phyloP scores from a whole-genome alignment of 2,888 invertebrate species.

The Trachelus iudaicus region DNA sequence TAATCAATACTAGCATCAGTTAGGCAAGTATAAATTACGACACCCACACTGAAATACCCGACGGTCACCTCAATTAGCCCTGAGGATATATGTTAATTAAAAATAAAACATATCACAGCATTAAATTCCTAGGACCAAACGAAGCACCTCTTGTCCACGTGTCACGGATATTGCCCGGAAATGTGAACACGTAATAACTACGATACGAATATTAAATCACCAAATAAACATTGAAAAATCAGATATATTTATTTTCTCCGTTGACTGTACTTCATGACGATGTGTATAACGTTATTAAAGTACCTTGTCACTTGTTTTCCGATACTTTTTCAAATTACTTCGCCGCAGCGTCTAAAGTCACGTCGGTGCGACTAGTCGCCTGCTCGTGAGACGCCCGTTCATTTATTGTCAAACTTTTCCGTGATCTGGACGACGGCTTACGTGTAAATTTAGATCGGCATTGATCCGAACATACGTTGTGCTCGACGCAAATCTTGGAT shows the following conservation, averaged over 20 bases:
- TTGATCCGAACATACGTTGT: conserved; percentile 44
- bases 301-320: not conserved
- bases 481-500: conserved; percentile 36
- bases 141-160: not conserved
- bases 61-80: not conserved
- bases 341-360: not conserved
- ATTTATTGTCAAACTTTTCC: not conserved
- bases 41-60: not conserved
- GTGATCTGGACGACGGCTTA: not conserved
- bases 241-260: too few species aligned
- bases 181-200: not conserved
- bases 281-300: not conserved
- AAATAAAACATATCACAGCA: not conserved
- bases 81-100: not conserved
- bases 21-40: not conserved
- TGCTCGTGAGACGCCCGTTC: not conserved
- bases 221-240: too few species aligned
- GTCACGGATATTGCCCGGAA: not conserved
- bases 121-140: not conserved
- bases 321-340: not conserved
- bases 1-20: not conserved
- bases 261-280: too few species aligned
- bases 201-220: too few species aligned
- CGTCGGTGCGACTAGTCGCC: not conserved
- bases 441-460: conserved; percentile 48